Evolutionary conservation across 2,888 invertebrate genomes (phyloP).

Genomic region (Campaea margaritaria): DNA sequence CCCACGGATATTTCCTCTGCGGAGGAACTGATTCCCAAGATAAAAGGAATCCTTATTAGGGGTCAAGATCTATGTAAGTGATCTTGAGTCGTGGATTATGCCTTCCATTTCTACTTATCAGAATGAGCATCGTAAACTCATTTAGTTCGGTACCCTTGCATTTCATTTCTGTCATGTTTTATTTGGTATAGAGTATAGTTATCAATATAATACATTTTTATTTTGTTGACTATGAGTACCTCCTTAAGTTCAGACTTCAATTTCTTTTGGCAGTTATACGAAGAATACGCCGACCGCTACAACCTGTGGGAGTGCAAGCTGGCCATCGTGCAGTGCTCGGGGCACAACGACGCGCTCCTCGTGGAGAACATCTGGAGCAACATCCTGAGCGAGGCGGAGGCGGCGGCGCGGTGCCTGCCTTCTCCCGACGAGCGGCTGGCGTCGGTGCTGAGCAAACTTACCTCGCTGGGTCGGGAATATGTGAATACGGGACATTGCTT

Average conservation of each 20-base stretch:
- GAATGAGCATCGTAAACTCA: no score
- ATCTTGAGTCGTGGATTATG: no score
- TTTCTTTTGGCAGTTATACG: constrained; percentile 88
- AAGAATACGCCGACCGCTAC: constrained; percentile 96
- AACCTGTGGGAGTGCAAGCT: constrained; percentile 97
- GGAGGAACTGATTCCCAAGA: no score
- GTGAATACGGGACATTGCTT: constrained; percentile 94
- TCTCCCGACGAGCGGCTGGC: constrained; percentile 85
- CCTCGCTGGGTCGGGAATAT: constrained; percentile 91
- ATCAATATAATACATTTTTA: no score
- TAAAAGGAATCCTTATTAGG: no score
- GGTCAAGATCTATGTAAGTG: no score
- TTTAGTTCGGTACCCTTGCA: no score
- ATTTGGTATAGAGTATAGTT: no score
- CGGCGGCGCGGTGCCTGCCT: constrained; percentile 74
- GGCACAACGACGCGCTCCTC: constrained; percentile 94
- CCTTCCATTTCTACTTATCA: no score
- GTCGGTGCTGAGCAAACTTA: constrained; percentile 91
- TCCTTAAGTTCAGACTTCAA: not conserved
- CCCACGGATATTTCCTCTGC: no score
- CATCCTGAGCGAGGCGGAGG: constrained; percentile 88
- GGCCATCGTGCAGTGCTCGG: constrained; percentile 97
- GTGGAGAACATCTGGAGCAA: constrained; percentile 97
- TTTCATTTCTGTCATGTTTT: no score
- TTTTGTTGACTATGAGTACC: no score